Percentiles rank a stretch among this genome's conserved stretches.
Conservation (phyloP, 2,888 invertebrate species). For the Lagria hirta region DNA sequence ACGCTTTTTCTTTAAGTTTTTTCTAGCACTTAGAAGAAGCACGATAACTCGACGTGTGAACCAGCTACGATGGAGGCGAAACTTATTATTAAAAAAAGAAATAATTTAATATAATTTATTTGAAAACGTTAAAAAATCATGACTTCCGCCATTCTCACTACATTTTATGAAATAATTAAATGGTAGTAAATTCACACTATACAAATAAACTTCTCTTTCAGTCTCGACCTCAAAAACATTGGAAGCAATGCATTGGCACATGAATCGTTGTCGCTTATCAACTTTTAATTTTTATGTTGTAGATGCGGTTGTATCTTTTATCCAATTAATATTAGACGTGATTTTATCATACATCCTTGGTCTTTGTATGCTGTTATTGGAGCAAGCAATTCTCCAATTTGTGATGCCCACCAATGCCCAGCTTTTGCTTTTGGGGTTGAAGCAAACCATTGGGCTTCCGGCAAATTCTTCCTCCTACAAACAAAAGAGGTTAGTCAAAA, state of each 20-base stretch:
- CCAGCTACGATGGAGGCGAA: too few relatives aligned
- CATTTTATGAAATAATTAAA: too few relatives aligned
- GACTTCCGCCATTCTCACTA: too few relatives aligned
- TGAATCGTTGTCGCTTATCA: background rate
- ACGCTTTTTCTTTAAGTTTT: too few relatives aligned
- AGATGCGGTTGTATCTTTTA: conserved; percentile 69
- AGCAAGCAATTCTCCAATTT: conserved; percentile 84
- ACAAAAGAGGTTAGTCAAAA: conserved; percentile 1
- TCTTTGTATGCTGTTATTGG: conserved; percentile 73
- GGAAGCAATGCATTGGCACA: conserved; percentile 23
- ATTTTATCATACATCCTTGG: conserved; percentile 83
- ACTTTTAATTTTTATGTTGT: conserved; percentile 27
- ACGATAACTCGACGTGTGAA: too few relatives aligned
- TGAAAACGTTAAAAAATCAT: too few relatives aligned
- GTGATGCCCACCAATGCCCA: conserved; percentile 82
- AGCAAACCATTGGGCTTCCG: conserved; percentile 83
- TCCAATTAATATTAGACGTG: conserved; percentile 83
- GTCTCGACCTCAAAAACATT: too few relatives aligned
- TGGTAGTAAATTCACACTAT: too few relatives aligned
- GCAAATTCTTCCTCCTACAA: conserved; percentile 83
- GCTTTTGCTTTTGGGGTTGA: conserved; percentile 67
- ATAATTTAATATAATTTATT: too few relatives aligned
- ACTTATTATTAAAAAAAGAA: too few relatives aligned
- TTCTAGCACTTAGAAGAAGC: too few relatives aligned
- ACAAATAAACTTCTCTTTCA: too few relatives aligned